Conservation (phyloP, 2,797 vertebrate species). For the Spinus pinus region DNA sequence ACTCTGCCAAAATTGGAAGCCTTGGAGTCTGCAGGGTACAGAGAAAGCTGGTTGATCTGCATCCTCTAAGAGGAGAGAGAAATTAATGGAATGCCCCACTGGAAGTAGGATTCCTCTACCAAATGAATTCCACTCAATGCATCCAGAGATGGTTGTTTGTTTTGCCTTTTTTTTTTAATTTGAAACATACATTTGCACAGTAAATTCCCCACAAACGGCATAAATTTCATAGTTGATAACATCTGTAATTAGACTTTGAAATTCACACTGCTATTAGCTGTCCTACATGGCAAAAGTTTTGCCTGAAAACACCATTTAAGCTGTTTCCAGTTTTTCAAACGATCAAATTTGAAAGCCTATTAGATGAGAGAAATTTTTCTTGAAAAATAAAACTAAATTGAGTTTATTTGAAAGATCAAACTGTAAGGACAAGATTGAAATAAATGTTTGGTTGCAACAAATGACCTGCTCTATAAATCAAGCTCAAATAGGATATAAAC, state of each 20-base stretch:
- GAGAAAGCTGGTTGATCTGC: background rate
- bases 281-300: background rate
- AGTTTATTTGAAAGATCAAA: conserved; percentile 19
- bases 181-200: background rate
- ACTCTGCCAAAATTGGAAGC: background rate
- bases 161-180: background rate
- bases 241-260: conserved; percentile 25
- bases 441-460: background rate
- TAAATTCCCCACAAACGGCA: background rate
- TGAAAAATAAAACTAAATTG: background rate
- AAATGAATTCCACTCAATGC: background rate
- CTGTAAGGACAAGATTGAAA: background rate
- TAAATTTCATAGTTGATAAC: background rate
- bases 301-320: background rate
- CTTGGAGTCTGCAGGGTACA: background rate
- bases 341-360: background rate
- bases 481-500: background rate
- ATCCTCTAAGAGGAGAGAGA: background rate
- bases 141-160: background rate
- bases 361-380: background rate
- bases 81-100: background rate
- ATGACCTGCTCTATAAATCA: background rate
- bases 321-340: background rate
- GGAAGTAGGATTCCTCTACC: background rate
- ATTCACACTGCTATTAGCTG: background rate